These are phyloP conservation scores for Cynopterus brachyotis DNA, from an alignment of 2,113 vertebrate genomes.

Conservation along the genomic window DNA sequence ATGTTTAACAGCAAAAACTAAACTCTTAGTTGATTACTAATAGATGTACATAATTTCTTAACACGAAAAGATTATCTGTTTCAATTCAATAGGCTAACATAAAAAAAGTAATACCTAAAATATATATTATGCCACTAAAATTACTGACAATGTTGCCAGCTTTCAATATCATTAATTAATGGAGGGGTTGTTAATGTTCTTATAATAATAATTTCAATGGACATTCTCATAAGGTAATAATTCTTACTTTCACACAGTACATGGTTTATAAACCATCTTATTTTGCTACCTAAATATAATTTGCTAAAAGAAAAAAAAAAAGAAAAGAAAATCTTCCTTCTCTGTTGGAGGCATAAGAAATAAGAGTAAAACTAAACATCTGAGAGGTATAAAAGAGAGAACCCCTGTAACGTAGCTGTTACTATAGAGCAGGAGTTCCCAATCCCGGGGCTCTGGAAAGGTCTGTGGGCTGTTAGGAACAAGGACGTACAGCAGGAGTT, in stretches of 20 bases:
- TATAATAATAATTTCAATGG: not conserved
- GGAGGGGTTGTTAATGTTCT: not conserved
- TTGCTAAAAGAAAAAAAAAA: not conserved
- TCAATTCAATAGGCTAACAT: not conserved
- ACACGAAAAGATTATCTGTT: not conserved
- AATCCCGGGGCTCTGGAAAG: no score
- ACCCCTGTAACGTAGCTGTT: not conserved
- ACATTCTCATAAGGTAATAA: not conserved
- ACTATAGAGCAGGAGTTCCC: no score
- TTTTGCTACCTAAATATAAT: not conserved
- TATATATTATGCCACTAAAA: not conserved
- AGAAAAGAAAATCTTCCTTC: not conserved
- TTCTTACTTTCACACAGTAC: not conserved
- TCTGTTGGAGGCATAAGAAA: not conserved
- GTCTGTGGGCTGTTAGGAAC: no score
- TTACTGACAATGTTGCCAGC: not conserved
- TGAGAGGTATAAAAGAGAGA: not conserved
- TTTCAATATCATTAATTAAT: not conserved
- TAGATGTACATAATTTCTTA: not conserved
- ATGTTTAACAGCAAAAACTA: not conserved
- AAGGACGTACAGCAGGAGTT: no score
- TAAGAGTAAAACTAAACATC: slow-evolving; percentile 19
- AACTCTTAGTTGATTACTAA: not conserved
- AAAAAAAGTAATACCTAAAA: not conserved
- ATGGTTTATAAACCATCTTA: not conserved